Evolutionary conservation across 2,888 invertebrate species (phyloP).

Genomic region (Hirtodrosophila cameraria): DNA sequence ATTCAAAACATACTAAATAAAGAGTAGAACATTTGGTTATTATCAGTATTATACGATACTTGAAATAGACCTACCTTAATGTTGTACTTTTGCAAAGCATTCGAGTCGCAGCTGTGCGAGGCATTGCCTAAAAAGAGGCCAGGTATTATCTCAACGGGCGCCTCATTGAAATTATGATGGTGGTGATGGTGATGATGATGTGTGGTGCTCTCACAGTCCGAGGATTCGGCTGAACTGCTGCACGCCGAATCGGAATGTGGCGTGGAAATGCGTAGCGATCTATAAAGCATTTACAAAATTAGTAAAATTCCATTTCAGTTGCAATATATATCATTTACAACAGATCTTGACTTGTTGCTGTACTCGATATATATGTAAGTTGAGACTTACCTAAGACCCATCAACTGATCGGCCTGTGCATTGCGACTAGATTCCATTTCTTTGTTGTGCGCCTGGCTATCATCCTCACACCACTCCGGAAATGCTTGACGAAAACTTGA

Average conservation of each 20-base stretch:
- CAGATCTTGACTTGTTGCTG: no score
- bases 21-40: background rate
- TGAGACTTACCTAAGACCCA: conserved; percentile 85
- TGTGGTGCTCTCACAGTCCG: conserved; percentile 89
- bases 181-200: conserved; percentile 82
- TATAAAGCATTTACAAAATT: conserved; percentile 67
- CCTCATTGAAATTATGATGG: conserved; percentile 89
- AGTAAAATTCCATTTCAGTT: no score
- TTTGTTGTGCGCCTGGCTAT: conserved; percentile 88
- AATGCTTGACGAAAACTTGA: conserved; percentile 92
- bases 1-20: conserved; percentile 93
- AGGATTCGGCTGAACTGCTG: conserved; percentile 88
- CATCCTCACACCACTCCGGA: conserved; percentile 95
- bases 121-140: conserved; percentile 97
- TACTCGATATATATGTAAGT: background rate
- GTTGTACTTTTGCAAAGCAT: conserved; percentile 94
- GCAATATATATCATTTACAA: no score
- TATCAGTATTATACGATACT: background rate
- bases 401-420: conserved; percentile 86
- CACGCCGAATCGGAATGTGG: conserved; percentile 87
- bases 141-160: conserved; percentile 97
- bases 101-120: conserved; percentile 95
- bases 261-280: conserved; percentile 90
- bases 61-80: conserved; percentile 88
- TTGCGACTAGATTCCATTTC: conserved; percentile 85